A percentile compares a stretch with the other conserved stretches of the same genome.
phyloP scores from a whole-genome alignment of 2,888 invertebrate genomes.

The Brachypalpus laphriformis region DNA sequence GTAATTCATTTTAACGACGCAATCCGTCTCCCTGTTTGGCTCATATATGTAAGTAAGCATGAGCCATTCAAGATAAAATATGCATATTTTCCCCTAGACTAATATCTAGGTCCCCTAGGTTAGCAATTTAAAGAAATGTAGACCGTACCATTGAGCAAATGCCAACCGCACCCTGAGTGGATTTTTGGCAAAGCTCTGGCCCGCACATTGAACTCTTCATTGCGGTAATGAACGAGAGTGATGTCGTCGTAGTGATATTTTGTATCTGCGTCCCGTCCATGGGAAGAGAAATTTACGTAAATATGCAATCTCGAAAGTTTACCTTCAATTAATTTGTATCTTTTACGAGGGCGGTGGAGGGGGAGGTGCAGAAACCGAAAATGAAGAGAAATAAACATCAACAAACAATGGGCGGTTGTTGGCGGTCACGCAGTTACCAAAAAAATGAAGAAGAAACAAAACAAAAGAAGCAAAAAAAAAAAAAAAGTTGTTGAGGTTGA shows the following conservation, averaged over 20 bases:
- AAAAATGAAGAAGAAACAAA: neutral
- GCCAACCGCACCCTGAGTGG: conserved; percentile 11
- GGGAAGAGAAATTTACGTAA: conserved; percentile 63
- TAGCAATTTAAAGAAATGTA: conserved; percentile 21
- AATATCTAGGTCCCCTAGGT: conserved; percentile 21
- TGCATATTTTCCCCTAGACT: neutral
- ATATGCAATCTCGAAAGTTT: conserved; percentile 53
- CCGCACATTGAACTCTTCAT: conserved; percentile 13
- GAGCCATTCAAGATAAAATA: conserved; percentile 1
- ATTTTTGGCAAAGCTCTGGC: neutral
- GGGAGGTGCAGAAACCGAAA: neutral
- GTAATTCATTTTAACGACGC: conserved; percentile 42
- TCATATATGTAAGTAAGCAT: conserved; percentile 17
- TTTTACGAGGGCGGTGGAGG: neutral
- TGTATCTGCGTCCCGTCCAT: conserved; percentile 5
- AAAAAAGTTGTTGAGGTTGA: conserved; percentile 29
- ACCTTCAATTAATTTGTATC: conserved; percentile 56
- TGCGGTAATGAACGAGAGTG: neutral
- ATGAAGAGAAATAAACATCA: conserved; percentile 29
- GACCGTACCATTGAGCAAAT: conserved; percentile 25
- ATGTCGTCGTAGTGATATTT: neutral
- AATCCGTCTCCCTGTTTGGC: conserved; percentile 32
- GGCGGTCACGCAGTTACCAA: conserved; percentile 61
- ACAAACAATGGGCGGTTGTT: conserved; percentile 58
- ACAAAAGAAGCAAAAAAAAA: neutral